Evolutionary conservation across 1,140 invertebrate genomes (phyloP).

Genomic region (Lasioglossum baleicum): DNA sequence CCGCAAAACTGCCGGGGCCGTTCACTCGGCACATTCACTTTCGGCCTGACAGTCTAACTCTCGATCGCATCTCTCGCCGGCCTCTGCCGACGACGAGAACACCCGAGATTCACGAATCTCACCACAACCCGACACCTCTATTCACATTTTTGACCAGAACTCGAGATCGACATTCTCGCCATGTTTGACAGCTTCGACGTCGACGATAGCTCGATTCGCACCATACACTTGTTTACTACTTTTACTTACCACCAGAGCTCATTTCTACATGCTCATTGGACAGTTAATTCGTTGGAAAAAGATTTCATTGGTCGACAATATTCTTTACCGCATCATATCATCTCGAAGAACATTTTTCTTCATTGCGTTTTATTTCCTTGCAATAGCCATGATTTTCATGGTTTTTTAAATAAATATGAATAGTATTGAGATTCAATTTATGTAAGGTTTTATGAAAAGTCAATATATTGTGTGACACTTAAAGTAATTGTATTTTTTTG

Average conservation of each 20-base stretch:
- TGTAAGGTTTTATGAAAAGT: background rate
- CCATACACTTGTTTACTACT: conserved; percentile 46
- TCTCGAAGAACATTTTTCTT: background rate
- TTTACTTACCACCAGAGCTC: conserved; percentile 42
- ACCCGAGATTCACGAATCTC: conserved; percentile 45
- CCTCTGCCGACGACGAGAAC: conserved; percentile 38
- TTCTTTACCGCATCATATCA: background rate
- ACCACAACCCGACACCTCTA: conserved; percentile 33
- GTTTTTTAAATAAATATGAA: background rate
- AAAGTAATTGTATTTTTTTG: background rate
- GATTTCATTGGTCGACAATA: conserved; percentile 28
- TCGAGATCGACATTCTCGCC: conserved; percentile 45
- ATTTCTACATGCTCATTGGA: conserved; percentile 21
- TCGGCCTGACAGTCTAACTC: conserved; percentile 31
- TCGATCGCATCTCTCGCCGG: conserved; percentile 45
- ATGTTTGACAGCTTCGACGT: conserved; percentile 49
- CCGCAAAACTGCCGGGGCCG: conserved; percentile 44
- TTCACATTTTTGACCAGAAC: conserved; percentile 46
- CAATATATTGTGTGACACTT: no score
- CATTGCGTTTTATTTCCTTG: background rate
- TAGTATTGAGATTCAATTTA: background rate
- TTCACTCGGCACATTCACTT: conserved; percentile 47
- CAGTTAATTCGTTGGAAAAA: background rate
- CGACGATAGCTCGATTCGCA: conserved; percentile 48
- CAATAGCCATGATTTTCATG: background rate